These are phyloP conservation scores for Brachyhypopomus occidentalis DNA, from an alignment of 2,113 vertebrate species.

Conservation along the genomic window DNA sequence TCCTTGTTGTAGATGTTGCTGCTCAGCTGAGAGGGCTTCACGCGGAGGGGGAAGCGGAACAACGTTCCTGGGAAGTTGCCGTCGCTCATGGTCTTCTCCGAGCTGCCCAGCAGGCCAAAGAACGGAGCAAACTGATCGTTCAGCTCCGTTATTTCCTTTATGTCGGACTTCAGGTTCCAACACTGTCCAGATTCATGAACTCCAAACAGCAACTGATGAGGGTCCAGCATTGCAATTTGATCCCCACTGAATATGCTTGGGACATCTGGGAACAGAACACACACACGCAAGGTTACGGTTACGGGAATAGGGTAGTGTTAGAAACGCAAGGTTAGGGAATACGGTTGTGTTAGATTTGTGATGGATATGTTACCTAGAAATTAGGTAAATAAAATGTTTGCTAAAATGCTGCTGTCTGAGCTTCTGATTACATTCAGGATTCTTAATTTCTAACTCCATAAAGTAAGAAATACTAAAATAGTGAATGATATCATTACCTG, in stretches of 20 bases:
- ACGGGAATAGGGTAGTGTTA: too few species aligned
- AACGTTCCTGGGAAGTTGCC: conserved; percentile 92
- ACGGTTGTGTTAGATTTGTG: neutral
- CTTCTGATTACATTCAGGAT: neutral
- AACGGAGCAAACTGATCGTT: conserved; percentile 93
- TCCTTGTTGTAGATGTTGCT: conserved; percentile 93
- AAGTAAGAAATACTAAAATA: neutral
- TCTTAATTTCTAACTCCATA: too few species aligned
- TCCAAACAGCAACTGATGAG: conserved; percentile 94
- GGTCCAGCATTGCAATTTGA: conserved; percentile 97
- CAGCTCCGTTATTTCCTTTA: conserved; percentile 88
- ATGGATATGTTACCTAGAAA: neutral
- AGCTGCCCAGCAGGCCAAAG: conserved; percentile 89
- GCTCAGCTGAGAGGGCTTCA: conserved; percentile 90
- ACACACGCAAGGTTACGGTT: neutral
- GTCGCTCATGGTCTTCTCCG: conserved; percentile 83
- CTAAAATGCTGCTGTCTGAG: neutral
- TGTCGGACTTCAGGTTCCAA: conserved; percentile 93
- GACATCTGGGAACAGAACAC: conserved; percentile 79
- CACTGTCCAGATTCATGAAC: conserved; percentile 94
- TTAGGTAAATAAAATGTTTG: neutral
- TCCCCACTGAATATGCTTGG: conserved; percentile 98
- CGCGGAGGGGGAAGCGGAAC: conserved; percentile 94
- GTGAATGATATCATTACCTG: conserved; percentile 74
- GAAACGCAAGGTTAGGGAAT: neutral